phyloP scores from a whole-genome alignment of 2,113 vertebrate species.

The western clawed frog (Xenopus tropicalis) region UCB_Xtro_10.0 CM004446.2:86741501-86742000 shows the following conservation, averaged over 20 bases:
- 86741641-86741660: conserved; percentile 60
- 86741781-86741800: conserved; percentile 85
- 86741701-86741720: conserved; percentile 75
- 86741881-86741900: conserved; percentile 83
- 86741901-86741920: conserved; percentile 91
- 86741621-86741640: conserved; percentile 67
- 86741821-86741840: conserved; percentile 90
- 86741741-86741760: conserved; percentile 87
- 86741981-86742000: conserved; percentile 42
- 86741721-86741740: conserved; percentile 86
- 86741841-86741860: conserved; percentile 98
- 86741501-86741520: conserved; percentile 83
- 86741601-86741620: conserved; percentile 64
- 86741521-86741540: conserved; percentile 89
- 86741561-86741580: conserved; percentile 73
- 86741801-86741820: conserved; percentile 95
- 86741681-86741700: conserved; percentile 76
- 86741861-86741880: conserved; percentile 89
- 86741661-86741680: conserved; percentile 84
- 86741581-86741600: conserved; percentile 83
- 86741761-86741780: conserved; percentile 91
- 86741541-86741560: conserved; percentile 89
- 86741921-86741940: conserved; percentile 77
- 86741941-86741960: conserved; percentile 59
- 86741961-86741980: conserved; percentile 39